Percentiles rank a stretch among this genome's conserved stretches.
Conservation (phyloP, 2,113 vertebrate genomes). For the Gila orcuttii region DNA sequence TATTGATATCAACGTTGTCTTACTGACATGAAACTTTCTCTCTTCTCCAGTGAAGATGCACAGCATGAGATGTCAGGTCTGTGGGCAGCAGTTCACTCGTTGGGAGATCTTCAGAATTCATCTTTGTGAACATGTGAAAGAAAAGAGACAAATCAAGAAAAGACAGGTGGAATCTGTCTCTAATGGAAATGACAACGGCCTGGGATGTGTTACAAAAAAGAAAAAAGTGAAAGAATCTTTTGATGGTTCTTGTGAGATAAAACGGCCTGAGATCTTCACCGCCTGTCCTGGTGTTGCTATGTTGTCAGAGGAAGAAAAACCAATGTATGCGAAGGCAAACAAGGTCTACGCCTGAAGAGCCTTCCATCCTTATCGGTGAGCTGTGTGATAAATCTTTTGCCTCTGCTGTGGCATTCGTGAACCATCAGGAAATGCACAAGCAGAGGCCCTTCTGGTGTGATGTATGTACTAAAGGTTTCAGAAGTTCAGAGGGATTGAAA, state of each 20-base stretch:
- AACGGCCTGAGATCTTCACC: neutral
- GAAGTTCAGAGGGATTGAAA: conserved; percentile 43
- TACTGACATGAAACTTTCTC: conserved; percentile 6
- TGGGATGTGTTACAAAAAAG: neutral
- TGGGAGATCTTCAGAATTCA: conserved; percentile 54
- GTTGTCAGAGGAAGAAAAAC: neutral
- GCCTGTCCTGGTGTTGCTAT: neutral
- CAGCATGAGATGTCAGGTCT: conserved; percentile 60
- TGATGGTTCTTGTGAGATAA: conserved; percentile 18
- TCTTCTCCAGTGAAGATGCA: conserved; percentile 51
- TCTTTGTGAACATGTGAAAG: conserved; percentile 64
- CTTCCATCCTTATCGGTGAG: conserved; percentile 53
- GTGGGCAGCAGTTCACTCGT: conserved; percentile 62
- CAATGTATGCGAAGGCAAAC: neutral
- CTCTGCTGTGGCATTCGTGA: conserved; percentile 36
- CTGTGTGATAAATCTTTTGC: conserved; percentile 66
- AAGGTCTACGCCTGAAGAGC: neutral
- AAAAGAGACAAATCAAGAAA: conserved; percentile 3
- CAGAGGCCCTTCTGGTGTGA: conserved; percentile 62
- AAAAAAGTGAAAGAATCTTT: neutral
- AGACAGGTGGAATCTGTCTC: neutral
- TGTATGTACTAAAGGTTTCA: conserved; percentile 66
- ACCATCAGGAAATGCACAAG: conserved; percentile 63
- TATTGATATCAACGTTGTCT: neutral
- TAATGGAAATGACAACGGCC: neutral